These are phyloP conservation scores for Priocnemis perturbator DNA, from an alignment of 2,888 invertebrate genomes.

Conservation along the genomic window DNA sequence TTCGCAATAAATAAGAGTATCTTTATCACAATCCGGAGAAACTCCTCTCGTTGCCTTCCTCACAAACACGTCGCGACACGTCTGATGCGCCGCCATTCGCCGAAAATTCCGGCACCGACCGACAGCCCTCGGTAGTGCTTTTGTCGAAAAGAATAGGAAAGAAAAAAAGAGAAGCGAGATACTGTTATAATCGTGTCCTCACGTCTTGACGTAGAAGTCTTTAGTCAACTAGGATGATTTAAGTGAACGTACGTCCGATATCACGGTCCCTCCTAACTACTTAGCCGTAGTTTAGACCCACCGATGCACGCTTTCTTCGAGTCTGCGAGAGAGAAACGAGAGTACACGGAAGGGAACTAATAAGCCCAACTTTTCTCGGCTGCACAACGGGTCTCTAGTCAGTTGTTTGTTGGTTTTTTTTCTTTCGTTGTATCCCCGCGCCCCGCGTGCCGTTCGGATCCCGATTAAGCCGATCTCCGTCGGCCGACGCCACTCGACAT, in stretches of 20 bases:
- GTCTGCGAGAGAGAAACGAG: conserved; percentile 34
- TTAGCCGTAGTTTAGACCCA: conserved; percentile 74
- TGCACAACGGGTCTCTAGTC: conserved; percentile 74
- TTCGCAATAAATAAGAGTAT: too few species aligned
- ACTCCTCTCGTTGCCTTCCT: too few species aligned
- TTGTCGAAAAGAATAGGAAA: conserved; percentile 9
- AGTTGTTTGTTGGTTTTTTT: too few species aligned
- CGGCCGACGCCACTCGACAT: not conserved
- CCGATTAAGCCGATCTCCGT: conserved; percentile 1
- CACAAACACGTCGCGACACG: too few species aligned
- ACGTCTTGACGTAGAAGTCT: conserved; percentile 55
- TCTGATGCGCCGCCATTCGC: too few species aligned
- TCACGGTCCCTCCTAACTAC: conserved; percentile 77
- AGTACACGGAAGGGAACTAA: too few species aligned
- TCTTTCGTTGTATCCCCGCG: conserved; percentile 46
- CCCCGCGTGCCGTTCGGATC: conserved; percentile 22
- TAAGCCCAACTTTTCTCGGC: conserved; percentile 58
- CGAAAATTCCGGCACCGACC: not conserved
- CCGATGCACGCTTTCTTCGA: conserved; percentile 71
- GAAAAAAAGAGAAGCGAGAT: not conserved
- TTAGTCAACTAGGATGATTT: conserved; percentile 69
- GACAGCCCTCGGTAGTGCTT: too few species aligned
- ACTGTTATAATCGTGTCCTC: conserved; percentile 31
- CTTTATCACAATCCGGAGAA: too few species aligned
- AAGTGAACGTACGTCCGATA: conserved; percentile 75